Percentiles rank a stretch among this genome's conserved stretches.
phyloP scores from a whole-genome alignment of 2,797 vertebrate species.

The Pseudomugil gertrudae region DNA sequence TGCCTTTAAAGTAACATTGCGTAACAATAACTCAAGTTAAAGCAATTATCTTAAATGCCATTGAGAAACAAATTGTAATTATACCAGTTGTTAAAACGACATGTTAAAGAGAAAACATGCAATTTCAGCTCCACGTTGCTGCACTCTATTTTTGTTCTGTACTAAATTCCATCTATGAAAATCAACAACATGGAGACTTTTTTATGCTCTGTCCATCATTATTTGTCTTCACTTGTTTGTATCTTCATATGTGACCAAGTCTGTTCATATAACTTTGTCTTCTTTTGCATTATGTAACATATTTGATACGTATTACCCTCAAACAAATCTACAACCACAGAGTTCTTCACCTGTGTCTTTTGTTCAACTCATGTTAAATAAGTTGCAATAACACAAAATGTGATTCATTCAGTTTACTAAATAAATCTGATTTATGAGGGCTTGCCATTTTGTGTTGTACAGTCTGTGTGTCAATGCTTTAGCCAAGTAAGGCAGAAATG shows the following conservation, averaged over 20 bases:
- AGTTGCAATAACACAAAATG: too few species aligned
- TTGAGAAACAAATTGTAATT: neutral
- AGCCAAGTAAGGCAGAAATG: neutral
- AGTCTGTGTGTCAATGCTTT: neutral
- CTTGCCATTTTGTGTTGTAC: too few species aligned
- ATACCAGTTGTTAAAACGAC: neutral
- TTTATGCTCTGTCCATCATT: neutral
- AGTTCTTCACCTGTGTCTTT: neutral
- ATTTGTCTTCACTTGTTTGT: neutral
- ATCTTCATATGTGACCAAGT: neutral
- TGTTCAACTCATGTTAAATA: neutral
- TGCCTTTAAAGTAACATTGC: neutral
- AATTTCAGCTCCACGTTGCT: neutral
- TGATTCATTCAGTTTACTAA: too few species aligned
- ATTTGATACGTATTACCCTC: neutral
- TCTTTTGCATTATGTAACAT: neutral
- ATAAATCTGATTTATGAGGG: too few species aligned
- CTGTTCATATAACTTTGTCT: neutral
- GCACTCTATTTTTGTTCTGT: neutral
- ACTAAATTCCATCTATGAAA: neutral
- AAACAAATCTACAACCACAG: neutral
- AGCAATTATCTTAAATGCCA: neutral
- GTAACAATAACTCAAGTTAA: neutral
- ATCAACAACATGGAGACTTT: neutral
- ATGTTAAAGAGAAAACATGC: neutral